Percentiles rank a stretch among this genome's conserved stretches.
Conservation (phyloP, 2,888 invertebrate species). For the Endomychus coccineus region DNA sequence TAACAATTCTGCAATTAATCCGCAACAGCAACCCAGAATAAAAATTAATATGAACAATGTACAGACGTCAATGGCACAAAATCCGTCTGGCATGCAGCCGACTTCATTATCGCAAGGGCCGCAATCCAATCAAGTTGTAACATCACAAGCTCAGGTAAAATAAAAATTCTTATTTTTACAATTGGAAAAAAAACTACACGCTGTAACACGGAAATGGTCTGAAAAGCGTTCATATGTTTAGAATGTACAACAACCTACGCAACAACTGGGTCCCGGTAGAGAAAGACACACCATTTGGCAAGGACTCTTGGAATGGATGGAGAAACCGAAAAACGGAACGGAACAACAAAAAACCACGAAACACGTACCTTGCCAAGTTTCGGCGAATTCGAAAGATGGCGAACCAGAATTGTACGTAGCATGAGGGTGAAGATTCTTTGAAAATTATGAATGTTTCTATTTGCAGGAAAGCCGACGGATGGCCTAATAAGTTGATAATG, state of each 20-base stretch:
- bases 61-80: slow-evolving; percentile 36
- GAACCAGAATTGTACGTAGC: slow-evolving; percentile 73
- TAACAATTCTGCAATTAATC: slow-evolving; percentile 31
- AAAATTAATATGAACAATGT: slow-evolving; percentile 26
- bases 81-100: slow-evolving; percentile 30
- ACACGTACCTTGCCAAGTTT: slow-evolving; percentile 71
- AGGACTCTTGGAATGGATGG: slow-evolving; percentile 87
- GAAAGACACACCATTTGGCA: slow-evolving; percentile 53
- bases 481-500: slow-evolving; percentile 90
- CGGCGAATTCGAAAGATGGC: slow-evolving; percentile 66
- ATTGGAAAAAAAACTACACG: too few species aligned
- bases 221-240: too few species aligned
- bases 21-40: slow-evolving; percentile 33
- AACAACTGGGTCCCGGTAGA: slow-evolving; percentile 41
- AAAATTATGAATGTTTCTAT: slow-evolving; percentile 8
- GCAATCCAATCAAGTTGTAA: slow-evolving; percentile 33
- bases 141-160: slow-evolving; percentile 37
- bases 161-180: too few species aligned
- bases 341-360: slow-evolving; percentile 70
- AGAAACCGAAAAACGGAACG: slow-evolving; percentile 71
- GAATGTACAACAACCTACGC: slow-evolving; percentile 33
- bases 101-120: slow-evolving; percentile 32
- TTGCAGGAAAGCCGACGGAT: slow-evolving; percentile 75
- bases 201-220: too few species aligned
- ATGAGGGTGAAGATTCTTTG: slow-evolving; percentile 2